Evolutionary conservation across 2,797 vertebrate genomes (phyloP).

Genomic region (Pseudomugil tenellus): DNA sequence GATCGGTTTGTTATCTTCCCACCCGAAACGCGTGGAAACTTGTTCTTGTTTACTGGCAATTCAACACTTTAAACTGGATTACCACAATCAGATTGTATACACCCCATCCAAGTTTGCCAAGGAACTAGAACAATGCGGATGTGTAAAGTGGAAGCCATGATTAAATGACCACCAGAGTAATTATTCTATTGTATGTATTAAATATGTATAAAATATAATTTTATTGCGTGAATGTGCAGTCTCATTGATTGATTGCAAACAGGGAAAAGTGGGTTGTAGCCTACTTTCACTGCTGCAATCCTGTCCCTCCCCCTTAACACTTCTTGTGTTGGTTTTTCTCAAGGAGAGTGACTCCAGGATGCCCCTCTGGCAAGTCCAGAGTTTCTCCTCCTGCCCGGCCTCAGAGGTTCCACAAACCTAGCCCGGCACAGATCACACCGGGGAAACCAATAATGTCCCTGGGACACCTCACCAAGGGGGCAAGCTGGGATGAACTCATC

Average conservation of each 20-base stretch:
- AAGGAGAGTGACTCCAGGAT: conserved; percentile 86
- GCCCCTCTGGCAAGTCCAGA: conserved; percentile 80
- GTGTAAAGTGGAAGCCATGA: conserved; percentile 44
- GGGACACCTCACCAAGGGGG: conserved; percentile 91
- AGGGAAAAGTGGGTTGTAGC: conserved; percentile 30
- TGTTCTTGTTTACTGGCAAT: conserved; percentile 48
- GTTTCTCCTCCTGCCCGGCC: conserved; percentile 84
- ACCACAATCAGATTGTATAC: conserved; percentile 68
- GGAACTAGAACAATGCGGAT: conserved; percentile 74
- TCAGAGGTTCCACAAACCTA: conserved; percentile 80
- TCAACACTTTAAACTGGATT: conserved; percentile 55
- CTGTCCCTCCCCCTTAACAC: conserved; percentile 30
- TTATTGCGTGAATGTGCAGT: neutral
- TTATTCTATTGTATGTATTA: conserved; percentile 6
- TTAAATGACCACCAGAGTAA: too few relatives aligned
- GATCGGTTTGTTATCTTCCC: neutral
- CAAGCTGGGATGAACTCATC: conserved; percentile 93
- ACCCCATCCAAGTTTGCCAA: too few relatives aligned
- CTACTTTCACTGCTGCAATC: conserved; percentile 35
- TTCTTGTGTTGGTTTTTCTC: conserved; percentile 58
- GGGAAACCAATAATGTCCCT: conserved; percentile 84
- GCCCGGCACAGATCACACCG: conserved; percentile 79
- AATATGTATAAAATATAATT: neutral
- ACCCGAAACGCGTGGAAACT: neutral
- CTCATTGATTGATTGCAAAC: conserved; percentile 14